Base-by-base conservation (phyloP, 2,888 invertebrate genomes). In the Cephus sareptanus region DNA sequence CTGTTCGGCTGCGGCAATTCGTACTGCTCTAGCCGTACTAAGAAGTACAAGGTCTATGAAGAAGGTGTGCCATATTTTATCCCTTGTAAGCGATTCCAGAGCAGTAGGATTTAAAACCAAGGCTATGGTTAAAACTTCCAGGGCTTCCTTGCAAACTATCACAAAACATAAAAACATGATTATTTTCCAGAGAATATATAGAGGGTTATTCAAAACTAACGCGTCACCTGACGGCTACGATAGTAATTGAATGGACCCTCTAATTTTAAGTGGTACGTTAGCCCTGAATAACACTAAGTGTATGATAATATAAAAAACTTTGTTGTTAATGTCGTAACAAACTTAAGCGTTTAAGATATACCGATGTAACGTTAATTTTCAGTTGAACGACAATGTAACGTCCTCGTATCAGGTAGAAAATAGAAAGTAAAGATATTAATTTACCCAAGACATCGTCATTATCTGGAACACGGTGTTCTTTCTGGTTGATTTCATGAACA, bases 41-140 rank as follows among this genome's bases (percentile, higher is more conserved):
- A 97, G 94, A 73, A 98, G 94, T 87, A 98, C 95, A 83, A 98
- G 93, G 89, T 97, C 98, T 82, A 98, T 95, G 76, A 98, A 95
- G 87, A 98, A 97, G 78, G 95, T 95, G 84, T 97, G 96, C 97
- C 97, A 98, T 92, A 95, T 95, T 80, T 95, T 92, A 87, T 98
- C 97, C 86, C 95, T 95, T 82, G 97, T 95, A 35, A 98, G 92
- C 37, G 94, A 94, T 86, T 98, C 97, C 82, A 98, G 92, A 77
- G 96, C 96, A 77, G 95, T 95, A n/a, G 97, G 97, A 91, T 97
- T 98, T 75, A 99, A 92, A 75, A 98, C 96, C 90, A 98, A 94
- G 83, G 97, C 96, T 83, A 98, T 95, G 75, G 98, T 97, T 81
- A 99, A 93, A 81, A 98, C 96, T 92, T 99, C 98, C 90, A 99